Base-by-base conservation (phyloP, 2,113 vertebrate species). In the Empidonax alnorum region DNA sequence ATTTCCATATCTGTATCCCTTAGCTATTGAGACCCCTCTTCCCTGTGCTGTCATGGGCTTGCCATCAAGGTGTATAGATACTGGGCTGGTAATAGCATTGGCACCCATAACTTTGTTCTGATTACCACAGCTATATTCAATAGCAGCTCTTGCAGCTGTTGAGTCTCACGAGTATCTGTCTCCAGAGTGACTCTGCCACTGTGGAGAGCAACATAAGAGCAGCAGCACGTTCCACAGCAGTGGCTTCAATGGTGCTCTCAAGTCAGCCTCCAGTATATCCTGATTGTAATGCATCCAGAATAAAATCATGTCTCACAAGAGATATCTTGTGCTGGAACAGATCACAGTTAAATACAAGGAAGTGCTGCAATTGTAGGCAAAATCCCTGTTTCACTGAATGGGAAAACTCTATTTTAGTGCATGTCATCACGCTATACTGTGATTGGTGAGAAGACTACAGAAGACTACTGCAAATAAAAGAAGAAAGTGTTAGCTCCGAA, bases 121-220 rank as follows among this genome's bases (percentile, higher is more conserved):
- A 16, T 56, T n/a, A n/a, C 10, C 23, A 19, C 19, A 76, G 5
- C 10, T 20, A 4, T 7, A 33, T 22, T n/a, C 33, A 33, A 2
- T 10, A 58, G 14, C 28, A 50, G 12, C 15, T 78, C 55, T 61
- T 69, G 8, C 22, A 24, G 22, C 20, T 85, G n/a, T 69, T 42
- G 17, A 68, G 4, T 19, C 10, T 49, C 14, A 58, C 27, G 16
- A 55, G 10, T 33, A 5, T 23, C 53, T 22, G 4, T 23, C 14
- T 42, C 28, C 8, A 53, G 11, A 50, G 6, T 18, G 25, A 21
- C 14, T n/a, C n/a, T 67, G 59, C 8, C 44, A 24, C n/a, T 27
- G 12, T 44, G 28, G 16, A 81, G 31, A 73, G 41, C 3, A 3
- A 6, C 1, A 0, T 30, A 41, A 55, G 31, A 59, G 12, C 1